Evolutionary conservation across 2,888 invertebrate species (phyloP).

Genomic region (Melanchra persicariae): DNA sequence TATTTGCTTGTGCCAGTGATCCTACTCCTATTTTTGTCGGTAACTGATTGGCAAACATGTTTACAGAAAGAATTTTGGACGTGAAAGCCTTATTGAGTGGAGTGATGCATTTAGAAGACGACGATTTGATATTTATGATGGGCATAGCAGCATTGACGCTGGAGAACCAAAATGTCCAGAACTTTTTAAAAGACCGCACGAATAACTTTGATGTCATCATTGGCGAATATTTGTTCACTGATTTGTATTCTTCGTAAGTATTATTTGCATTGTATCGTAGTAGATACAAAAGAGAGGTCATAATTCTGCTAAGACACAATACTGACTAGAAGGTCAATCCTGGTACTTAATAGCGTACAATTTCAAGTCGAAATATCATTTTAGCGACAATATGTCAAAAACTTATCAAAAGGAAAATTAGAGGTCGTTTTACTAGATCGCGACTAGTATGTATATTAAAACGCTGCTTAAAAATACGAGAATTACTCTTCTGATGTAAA

Average conservation of each 20-base stretch:
- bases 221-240: constrained; percentile 77
- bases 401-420: too few species aligned
- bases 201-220: constrained; percentile 76
- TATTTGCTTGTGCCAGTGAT: background rate
- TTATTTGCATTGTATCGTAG: background rate
- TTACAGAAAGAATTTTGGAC: constrained; percentile 64
- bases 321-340: background rate
- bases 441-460: too few species aligned
- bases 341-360: too few species aligned
- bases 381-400: too few species aligned
- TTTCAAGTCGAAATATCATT: too few species aligned
- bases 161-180: constrained; percentile 65
- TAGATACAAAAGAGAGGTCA: background rate
- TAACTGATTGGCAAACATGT: background rate
- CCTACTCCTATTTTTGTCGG: too few species aligned
- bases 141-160: constrained; percentile 59
- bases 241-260: constrained; percentile 73
- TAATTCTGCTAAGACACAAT: background rate
- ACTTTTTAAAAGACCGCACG: constrained; percentile 69
- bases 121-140: constrained; percentile 43
- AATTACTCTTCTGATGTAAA: too few species aligned
- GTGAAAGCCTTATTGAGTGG: constrained; percentile 68
- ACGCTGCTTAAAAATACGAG: too few species aligned
- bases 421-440: too few species aligned
- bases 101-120: constrained; percentile 44